These are phyloP conservation scores for Stictonetta naevosa DNA, from an alignment of 2,113 vertebrate species.

Conservation along the genomic window DNA sequence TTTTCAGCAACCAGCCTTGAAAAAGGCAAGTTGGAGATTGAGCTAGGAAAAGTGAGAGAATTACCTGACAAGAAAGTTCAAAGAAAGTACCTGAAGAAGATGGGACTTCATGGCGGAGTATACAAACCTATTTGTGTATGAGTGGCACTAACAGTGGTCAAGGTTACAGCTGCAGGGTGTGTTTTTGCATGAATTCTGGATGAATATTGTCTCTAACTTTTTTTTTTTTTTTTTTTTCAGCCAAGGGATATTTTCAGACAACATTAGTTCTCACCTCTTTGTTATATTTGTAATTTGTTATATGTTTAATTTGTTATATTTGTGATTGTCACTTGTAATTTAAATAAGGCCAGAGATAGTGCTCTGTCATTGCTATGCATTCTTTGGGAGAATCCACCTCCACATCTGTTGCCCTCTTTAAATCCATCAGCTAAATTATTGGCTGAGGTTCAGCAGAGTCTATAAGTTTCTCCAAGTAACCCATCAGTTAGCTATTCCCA, in stretches of 20 bases:
- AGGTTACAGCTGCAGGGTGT: background rate
- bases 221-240: background rate
- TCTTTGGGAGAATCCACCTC: conserved; percentile 54
- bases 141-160: background rate
- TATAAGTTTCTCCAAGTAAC: conserved; percentile 71
- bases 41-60: background rate
- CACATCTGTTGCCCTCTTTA: conserved; percentile 68
- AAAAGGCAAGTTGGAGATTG: background rate
- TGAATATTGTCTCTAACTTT: background rate
- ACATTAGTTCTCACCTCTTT: conserved; percentile 38
- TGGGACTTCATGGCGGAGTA: background rate
- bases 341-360: conserved; percentile 46
- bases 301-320: background rate
- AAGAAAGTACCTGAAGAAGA: background rate
- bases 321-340: conserved; percentile 3
- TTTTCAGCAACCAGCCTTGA: background rate
- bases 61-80: background rate
- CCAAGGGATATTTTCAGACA: conserved; percentile 18
- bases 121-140: background rate
- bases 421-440: conserved; percentile 66
- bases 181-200: background rate
- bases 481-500: conserved; percentile 64
- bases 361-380: background rate
- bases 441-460: conserved; percentile 61
- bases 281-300: background rate